A percentile compares a stretch with the other conserved stretches of the same genome.
Evolutionary conservation across 2,888 invertebrate species (phyloP).

Genomic region (Eumerus sabulonum): DNA sequence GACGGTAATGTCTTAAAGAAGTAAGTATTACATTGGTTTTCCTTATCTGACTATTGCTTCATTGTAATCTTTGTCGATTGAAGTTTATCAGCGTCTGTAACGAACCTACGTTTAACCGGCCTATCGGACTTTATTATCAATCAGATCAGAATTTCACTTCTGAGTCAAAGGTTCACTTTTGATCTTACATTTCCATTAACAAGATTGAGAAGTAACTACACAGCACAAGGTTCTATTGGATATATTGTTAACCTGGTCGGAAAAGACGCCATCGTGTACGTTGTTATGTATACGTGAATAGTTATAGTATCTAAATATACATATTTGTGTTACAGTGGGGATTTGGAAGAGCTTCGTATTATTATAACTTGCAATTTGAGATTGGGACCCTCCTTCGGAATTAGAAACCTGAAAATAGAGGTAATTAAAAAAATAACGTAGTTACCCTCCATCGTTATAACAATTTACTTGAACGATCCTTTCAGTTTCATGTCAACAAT

Average conservation of each 20-base stretch:
- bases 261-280: conserved; percentile 74
- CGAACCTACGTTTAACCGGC: conserved; percentile 28
- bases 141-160: conserved; percentile 28
- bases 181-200: conserved; percentile 65
- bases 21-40: conserved; percentile 18
- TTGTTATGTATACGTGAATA: conserved; percentile 1
- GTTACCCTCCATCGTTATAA: not conserved
- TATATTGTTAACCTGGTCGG: conserved; percentile 74
- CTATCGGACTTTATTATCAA: conserved; percentile 50
- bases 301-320: too few relatives aligned
- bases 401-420: conserved; percentile 72
- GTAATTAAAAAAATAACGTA: conserved; percentile 51
- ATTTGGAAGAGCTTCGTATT: conserved; percentile 70
- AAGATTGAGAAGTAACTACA: conserved; percentile 72
- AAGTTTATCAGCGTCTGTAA: conserved; percentile 52
- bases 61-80: not conserved
- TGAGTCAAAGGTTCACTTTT: conserved; percentile 34
- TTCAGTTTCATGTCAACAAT: conserved; percentile 71
- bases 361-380: conserved; percentile 71
- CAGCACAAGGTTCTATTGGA: conserved; percentile 75
- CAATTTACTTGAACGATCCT: conserved; percentile 5
- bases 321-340: conserved; percentile 68
- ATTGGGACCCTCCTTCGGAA: conserved; percentile 67
- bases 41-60: not conserved
- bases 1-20: conserved; percentile 35